Evolutionary conservation across 2,113 vertebrate genomes (phyloP).

Genomic region (Smithornis capensis): DNA sequence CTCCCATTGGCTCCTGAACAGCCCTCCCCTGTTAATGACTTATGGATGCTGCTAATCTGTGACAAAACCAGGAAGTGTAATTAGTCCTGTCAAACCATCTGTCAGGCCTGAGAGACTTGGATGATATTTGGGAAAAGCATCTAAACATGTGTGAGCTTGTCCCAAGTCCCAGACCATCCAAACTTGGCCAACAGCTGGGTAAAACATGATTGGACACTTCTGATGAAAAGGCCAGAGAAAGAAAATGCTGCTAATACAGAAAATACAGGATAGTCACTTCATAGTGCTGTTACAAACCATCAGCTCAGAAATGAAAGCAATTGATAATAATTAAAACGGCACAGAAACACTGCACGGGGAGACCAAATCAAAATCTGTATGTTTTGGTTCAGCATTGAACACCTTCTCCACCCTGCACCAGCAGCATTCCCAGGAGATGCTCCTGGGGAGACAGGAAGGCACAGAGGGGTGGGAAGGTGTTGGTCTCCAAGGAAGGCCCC

Average conservation of each 20-base stretch:
- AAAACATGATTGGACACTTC: neutral
- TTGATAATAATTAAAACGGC: slow-evolving; percentile 26
- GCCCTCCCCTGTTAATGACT: neutral
- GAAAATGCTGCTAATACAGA: neutral
- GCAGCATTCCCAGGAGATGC: neutral
- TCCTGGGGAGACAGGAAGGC: neutral
- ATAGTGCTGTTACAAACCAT: neutral
- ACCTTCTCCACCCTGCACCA: neutral
- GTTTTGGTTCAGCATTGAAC: neutral
- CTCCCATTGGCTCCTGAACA: neutral
- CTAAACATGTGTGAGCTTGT: neutral
- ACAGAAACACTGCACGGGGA: neutral
- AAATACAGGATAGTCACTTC: neutral
- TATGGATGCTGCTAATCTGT: neutral
- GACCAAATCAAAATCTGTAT: neutral
- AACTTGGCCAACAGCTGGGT: slow-evolving; percentile 9
- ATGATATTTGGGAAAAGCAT: slow-evolving; percentile 46
- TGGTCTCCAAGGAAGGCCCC: neutral
- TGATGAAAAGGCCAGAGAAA: slow-evolving; percentile 9
- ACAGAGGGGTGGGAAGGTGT: neutral
- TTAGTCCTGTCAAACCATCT: slow-evolving; percentile 48
- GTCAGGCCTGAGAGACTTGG: slow-evolving; percentile 39
- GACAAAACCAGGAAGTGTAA: slow-evolving; percentile 28
- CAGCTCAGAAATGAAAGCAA: neutral
- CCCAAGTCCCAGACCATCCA: neutral